Evolutionary conservation across 2,888 invertebrate genomes (phyloP), one percentile per base, ranked within the genome.

Genomic region (Philaethria dido): DNA sequence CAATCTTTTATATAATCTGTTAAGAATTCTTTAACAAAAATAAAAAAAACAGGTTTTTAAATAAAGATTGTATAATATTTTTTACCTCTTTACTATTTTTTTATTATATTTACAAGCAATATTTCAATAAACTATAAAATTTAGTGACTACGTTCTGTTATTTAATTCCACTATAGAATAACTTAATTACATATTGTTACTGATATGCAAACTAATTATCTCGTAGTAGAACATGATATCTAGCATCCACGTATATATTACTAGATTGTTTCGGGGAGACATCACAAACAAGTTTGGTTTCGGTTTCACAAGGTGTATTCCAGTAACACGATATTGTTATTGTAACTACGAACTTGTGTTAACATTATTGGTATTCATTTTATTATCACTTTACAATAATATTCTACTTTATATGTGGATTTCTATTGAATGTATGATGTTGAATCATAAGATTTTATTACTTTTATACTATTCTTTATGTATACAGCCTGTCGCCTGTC

Each of bases 121-220:
- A 39, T 13, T 39, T 39, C 13, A 39, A 39, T 39, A 13, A n/a
- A n/a, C n/a, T n/a, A n/a, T n/a, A n/a, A n/a, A n/a, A n/a, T 13
- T 13, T 39, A 11, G 1, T 39, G 13, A 36, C 33, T 16, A 44
- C 8, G 8, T 3, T 1, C 1, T 16, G 2, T 8, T 50, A 4
- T 50, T 5, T 16, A 25, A 16, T 29, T n/a, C 5, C 25, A 22
- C 29, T 16, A 16, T n/a, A 29, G 50, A 9, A 9, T 29, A 50
- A 8, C 50, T 8, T 25, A 50, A 50, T 50, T 50, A 29, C 25
- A 29, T 57, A 39, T 1, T 42, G 57, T 57, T n/a, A 42, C 22
- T n/a, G 57, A 25, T 42, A 57, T 25, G 42, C n/a, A 57, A 57
- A 57, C 39, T 42, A 57, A 57, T 42, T 42, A 57, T 42, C 39